Conservation (phyloP, 2,888 invertebrate genomes). For the Drosophila putrida region DNA sequence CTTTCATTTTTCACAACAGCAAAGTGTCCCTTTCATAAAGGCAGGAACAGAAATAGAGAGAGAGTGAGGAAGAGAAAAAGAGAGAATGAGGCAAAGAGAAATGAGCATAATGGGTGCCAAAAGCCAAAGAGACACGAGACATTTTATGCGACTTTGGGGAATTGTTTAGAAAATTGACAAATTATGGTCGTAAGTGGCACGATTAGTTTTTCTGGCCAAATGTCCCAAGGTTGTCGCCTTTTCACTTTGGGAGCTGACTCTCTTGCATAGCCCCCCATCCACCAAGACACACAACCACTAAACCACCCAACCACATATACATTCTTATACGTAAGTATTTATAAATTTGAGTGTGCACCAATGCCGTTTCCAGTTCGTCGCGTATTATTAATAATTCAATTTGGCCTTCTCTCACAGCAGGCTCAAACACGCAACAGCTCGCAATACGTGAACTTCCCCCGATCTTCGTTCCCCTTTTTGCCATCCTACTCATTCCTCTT, state of each 20-base stretch:
- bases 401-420: conserved; percentile 58
- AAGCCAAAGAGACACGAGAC: conserved; percentile 62
- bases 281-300: neutral
- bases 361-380: conserved; percentile 42
- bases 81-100: conserved; percentile 29
- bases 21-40: conserved; percentile 51
- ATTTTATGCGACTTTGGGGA: conserved; percentile 71
- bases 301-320: conserved; percentile 8
- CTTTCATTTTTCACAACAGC: conserved; percentile 67
- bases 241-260: conserved; percentile 34
- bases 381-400: conserved; percentile 77
- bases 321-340: conserved; percentile 16
- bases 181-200: conserved; percentile 76
- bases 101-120: conserved; percentile 71
- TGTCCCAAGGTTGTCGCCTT: conserved; percentile 64
- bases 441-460: conserved; percentile 18
- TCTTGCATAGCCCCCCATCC: conserved; percentile 19
- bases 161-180: conserved; percentile 80
- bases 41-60: neutral
- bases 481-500: conserved; percentile 15
- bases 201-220: conserved; percentile 65
- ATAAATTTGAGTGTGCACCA: conserved; percentile 44
- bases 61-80: conserved; percentile 1
- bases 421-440: conserved; percentile 57
- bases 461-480: neutral